Conservation (phyloP, 2,888 invertebrate species). For the Malthinus flaveolus region DNA sequence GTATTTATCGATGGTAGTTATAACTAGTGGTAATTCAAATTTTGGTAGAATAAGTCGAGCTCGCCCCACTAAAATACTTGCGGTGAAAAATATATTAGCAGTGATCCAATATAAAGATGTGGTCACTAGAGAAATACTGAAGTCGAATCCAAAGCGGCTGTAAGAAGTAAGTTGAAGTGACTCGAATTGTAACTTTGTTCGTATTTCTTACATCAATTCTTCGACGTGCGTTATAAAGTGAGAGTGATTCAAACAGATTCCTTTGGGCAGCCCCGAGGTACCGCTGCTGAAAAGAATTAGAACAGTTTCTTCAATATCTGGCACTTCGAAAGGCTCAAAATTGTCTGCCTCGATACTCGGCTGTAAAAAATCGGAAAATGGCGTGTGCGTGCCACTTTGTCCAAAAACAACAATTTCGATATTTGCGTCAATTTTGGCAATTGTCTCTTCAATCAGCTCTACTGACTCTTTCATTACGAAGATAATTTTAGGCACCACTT, state of each 20-base stretch:
- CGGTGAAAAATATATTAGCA: constrained; percentile 29
- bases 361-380: constrained; percentile 11
- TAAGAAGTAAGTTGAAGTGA: not conserved
- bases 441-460: constrained; percentile 4
- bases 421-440: not conserved
- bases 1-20: not conserved
- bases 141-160: not conserved
- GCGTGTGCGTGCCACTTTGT: constrained; percentile 18
- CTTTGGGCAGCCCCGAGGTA: constrained; percentile 39
- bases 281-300: constrained; percentile 40
- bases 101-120: constrained; percentile 44
- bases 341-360: constrained; percentile 19
- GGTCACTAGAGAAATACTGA: constrained; percentile 21
- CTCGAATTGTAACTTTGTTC: not conserved
- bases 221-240: constrained; percentile 4
- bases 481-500: constrained; percentile 26
- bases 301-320: constrained; percentile 26
- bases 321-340: constrained; percentile 26
- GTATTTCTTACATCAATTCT: not conserved
- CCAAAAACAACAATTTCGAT: constrained; percentile 19
- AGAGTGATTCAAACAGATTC: constrained; percentile 36
- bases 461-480: constrained; percentile 9
- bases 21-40: constrained; percentile 25
- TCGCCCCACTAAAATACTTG: constrained; percentile 35
- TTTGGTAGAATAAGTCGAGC: constrained; percentile 32